Base-by-base conservation (phyloP, 1,140 invertebrate species). In the Lepidurus couesii region DNA sequence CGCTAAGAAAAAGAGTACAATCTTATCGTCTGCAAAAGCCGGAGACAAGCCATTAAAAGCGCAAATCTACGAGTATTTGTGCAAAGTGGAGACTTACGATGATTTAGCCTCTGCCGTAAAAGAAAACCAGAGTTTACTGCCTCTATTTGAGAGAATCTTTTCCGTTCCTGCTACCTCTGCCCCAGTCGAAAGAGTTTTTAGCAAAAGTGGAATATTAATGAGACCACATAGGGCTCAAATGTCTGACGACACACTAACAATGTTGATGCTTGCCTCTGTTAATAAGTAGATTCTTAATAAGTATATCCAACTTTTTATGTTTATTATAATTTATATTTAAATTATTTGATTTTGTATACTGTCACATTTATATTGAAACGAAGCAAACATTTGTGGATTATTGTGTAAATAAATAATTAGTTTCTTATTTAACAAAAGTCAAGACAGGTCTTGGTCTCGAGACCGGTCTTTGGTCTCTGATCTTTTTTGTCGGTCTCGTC, bases 101-200 rank as follows among this genome's bases (percentile, higher is more conserved):
- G 45, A 47, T 47, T 47, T 47, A 10, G 16, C 45, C 45, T 47
- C 45, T 2, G 45, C 45, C 45, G 1, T 47, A 47, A 47, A 47
- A 47, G 45, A 47, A 47, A 47, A 47, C 45, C 45, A 47, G 45
- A 47, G 45, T 47, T 47, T 47, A 47, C 45, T 47, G 45, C 45
- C 9, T 47, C 45, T 47, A 47, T 47, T 47, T 47, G 45, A 47
- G 45, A 47, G 45, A 47, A 47, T 16, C 45, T 47, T 47, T 47
- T 47, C 45, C 45, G 45, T 47, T 47, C 45, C 45, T 47, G 45
- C 45, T 9, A 47, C 45, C 8, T 47, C 45, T 47, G 45, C 45
- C 2, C 45, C 45, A 47, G 45, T 47, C 16, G 45, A 47, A 47
- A 47, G 45, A 47, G 45, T 47, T 10, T 47, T 47, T 2, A 47